Percentiles rank a stretch among this genome's conserved stretches.
Evolutionary conservation across 2,888 invertebrate species (phyloP).

Genomic region (Choristoneura rosaceana): DNA sequence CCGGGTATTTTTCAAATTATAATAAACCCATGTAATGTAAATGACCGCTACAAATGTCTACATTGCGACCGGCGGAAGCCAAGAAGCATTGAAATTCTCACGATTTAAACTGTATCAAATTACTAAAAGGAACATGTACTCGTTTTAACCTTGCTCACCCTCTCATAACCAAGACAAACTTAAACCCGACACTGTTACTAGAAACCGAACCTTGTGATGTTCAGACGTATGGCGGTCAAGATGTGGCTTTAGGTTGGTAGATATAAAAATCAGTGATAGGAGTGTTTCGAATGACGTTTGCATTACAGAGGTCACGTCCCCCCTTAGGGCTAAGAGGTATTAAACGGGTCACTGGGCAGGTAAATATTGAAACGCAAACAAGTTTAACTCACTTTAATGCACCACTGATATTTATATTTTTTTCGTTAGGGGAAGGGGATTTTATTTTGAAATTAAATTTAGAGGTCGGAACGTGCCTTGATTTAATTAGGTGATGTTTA

Average conservation of each 20-base stretch:
- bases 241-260: constrained; percentile 47
- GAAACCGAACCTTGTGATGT: constrained; percentile 49
- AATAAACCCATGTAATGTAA: neutral
- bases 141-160: constrained; percentile 62
- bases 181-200: constrained; percentile 9
- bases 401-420: constrained; percentile 76
- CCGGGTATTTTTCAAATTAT: neutral
- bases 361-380: constrained; percentile 82
- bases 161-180: constrained; percentile 53
- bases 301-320: constrained; percentile 70
- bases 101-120: constrained; percentile 77
- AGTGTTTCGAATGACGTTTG: constrained; percentile 77
- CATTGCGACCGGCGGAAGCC: neutral
- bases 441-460: constrained; percentile 36
- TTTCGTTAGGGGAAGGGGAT: constrained; percentile 52
- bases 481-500: constrained; percentile 28
- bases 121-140: constrained; percentile 62
- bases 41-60: neutral
- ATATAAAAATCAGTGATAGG: constrained; percentile 76
- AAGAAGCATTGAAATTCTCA: constrained; percentile 63
- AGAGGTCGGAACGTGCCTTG: constrained; percentile 25
- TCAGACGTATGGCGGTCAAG: constrained; percentile 42
- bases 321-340: constrained; percentile 51
- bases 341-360: constrained; percentile 82
- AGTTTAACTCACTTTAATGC: constrained; percentile 80